Conservation (phyloP, 2,888 invertebrate species). For the Caenorhabditis japonica region DNA sequence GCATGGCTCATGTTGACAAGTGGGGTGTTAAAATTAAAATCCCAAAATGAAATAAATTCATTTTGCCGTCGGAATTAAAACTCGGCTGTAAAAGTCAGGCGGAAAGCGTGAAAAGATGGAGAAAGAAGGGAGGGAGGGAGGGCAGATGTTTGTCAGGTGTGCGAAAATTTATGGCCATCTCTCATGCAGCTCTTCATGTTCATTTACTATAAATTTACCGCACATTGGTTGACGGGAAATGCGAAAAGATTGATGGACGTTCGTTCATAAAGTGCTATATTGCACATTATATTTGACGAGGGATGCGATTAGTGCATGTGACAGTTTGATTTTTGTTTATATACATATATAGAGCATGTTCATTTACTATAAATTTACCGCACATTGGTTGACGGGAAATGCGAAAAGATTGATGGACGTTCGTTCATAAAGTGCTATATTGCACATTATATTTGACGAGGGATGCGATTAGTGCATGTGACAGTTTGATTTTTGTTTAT, state of each 20-base stretch:
- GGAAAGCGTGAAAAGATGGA: conserved; percentile 43
- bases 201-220: conserved; percentile 46
- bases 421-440: conserved; percentile 44
- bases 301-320: conserved; percentile 31
- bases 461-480: conserved; percentile 31
- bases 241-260: conserved; percentile 41
- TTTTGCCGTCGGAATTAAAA: not conserved
- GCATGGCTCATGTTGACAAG: conserved; percentile 37
- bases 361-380: conserved; percentile 46
- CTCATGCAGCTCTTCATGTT: conserved; percentile 35
- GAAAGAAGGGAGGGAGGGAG: conserved; percentile 6
- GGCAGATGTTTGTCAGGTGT: conserved; percentile 55
- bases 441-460: conserved; percentile 43
- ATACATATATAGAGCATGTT: no score
- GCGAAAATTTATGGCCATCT: conserved; percentile 46
- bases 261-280: conserved; percentile 44
- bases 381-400: conserved; percentile 22
- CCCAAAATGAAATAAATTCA: conserved; percentile 13
- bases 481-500: conserved; percentile 2
- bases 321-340: conserved; percentile 1
- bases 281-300: conserved; percentile 43
- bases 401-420: conserved; percentile 41
- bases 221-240: conserved; percentile 21
- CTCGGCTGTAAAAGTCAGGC: conserved; percentile 17
- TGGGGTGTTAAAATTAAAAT: conserved; percentile 38